Percentiles rank a stretch among this genome's conserved stretches.
Evolutionary conservation across 2,888 invertebrate species (phyloP).

Genomic region (Lycia hirtaria): DNA sequence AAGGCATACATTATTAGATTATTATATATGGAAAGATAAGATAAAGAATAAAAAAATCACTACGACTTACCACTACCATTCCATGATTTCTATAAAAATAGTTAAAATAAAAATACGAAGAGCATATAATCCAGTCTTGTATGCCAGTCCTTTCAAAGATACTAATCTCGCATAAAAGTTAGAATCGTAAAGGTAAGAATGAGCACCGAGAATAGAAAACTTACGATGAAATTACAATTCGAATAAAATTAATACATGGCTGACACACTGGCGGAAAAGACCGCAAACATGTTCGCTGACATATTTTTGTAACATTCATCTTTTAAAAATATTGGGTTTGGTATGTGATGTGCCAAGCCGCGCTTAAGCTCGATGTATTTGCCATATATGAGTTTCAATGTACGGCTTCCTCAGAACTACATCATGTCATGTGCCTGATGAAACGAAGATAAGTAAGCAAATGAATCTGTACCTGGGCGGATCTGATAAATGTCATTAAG

Average conservation of each 20-base stretch:
- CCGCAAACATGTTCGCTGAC: not conserved
- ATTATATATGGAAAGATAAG: too few species aligned
- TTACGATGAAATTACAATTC: constrained; percentile 59
- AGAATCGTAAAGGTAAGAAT: constrained; percentile 41
- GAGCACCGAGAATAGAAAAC: constrained; percentile 46
- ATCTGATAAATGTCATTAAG: too few species aligned
- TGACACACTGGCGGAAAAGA: constrained; percentile 2
- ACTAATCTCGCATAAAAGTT: constrained; percentile 25
- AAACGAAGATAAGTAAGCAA: too few species aligned
- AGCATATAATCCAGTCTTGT: constrained; percentile 31
- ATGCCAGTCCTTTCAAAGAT: constrained; percentile 13
- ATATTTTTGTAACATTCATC: too few species aligned
- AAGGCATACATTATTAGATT: too few species aligned
- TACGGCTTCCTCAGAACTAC: too few species aligned
- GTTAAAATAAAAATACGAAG: not conserved
- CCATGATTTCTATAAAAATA: not conserved
- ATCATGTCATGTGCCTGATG: too few species aligned
- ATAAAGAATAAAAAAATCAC: too few species aligned
- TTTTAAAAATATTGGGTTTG: not conserved
- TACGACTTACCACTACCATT: not conserved
- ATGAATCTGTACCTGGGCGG: too few species aligned
- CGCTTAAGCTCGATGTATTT: too few species aligned
- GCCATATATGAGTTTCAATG: too few species aligned
- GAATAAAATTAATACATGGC: constrained; percentile 58
- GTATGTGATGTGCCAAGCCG: too few species aligned